These are phyloP conservation scores for Micromesistius poutassou DNA, from an alignment of 2,797 vertebrate species.

Conservation along the genomic window DNA sequence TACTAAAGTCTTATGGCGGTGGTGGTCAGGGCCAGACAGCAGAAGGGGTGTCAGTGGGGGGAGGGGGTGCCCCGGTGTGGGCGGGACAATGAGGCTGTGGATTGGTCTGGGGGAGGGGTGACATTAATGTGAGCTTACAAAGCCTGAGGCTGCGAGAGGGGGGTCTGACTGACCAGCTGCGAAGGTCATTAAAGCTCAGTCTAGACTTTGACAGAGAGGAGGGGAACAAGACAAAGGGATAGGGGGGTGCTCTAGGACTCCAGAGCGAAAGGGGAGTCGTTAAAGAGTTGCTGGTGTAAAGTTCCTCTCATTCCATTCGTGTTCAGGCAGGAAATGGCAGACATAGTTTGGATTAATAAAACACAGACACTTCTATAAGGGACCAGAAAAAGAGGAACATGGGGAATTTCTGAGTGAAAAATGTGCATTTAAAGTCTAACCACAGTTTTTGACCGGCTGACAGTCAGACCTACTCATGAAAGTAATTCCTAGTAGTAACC, in stretches of 20 bases:
- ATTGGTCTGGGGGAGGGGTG: constrained; percentile 32
- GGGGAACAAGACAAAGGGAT: constrained; percentile 23
- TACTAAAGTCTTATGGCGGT: background rate
- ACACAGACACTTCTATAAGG: constrained; percentile 45
- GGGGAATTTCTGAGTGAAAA: background rate
- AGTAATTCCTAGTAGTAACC: background rate
- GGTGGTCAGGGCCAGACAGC: constrained; percentile 56
- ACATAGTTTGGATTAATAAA: constrained; percentile 66
- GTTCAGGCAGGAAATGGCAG: constrained; percentile 74
- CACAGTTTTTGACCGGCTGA: background rate
- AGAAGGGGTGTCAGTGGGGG: constrained; percentile 22
- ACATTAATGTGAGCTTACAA: constrained; percentile 22
- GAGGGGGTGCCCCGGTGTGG: constrained; percentile 36
- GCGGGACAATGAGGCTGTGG: constrained; percentile 52
- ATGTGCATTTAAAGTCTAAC: background rate
- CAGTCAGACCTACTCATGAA: constrained; percentile 21
- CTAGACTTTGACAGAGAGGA: constrained; percentile 69
- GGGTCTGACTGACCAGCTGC: constrained; percentile 70
- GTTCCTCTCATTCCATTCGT: constrained; percentile 77
- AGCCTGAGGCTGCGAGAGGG: constrained; percentile 55
- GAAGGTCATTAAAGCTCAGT: constrained; percentile 76
- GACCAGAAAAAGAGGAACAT: constrained; percentile 18
- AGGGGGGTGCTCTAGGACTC: constrained; percentile 7
- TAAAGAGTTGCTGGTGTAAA: constrained; percentile 54
- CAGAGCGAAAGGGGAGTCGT: constrained; percentile 32